phyloP scores from a whole-genome alignment of 2,888 invertebrate genomes.

The Quadroppia sp. region DNA sequence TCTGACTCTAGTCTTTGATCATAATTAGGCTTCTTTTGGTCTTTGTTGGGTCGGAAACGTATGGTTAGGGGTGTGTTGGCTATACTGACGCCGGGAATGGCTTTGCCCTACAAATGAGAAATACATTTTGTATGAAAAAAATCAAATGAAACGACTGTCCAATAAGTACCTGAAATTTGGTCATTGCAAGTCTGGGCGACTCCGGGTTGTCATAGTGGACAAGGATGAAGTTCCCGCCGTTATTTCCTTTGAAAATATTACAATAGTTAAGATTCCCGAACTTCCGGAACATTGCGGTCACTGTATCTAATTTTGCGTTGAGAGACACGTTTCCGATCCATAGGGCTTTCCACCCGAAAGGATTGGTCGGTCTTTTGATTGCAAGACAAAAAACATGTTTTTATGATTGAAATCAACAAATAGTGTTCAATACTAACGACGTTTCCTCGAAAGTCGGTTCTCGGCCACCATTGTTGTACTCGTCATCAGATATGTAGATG shows the following conservation, averaged over 20 bases:
- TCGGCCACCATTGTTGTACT: conserved; percentile 48
- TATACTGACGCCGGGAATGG: conserved; percentile 32
- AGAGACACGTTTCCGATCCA: conserved; percentile 58
- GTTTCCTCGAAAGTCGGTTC: conserved; percentile 51
- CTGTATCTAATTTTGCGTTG: conserved; percentile 54
- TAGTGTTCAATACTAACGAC: conserved; percentile 51
- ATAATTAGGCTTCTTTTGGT: conserved; percentile 34
- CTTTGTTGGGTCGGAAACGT: conserved; percentile 38
- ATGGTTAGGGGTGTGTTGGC: conserved; percentile 33
- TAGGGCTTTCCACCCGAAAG: conserved; percentile 56
- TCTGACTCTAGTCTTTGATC: conserved; percentile 43
- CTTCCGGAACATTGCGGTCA: conserved; percentile 55
- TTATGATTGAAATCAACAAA: background rate
- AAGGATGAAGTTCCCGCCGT: conserved; percentile 35
- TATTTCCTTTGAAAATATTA: conserved; percentile 39
- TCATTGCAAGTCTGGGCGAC: conserved; percentile 35
- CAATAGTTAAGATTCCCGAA: conserved; percentile 46
- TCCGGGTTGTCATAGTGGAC: conserved; percentile 40
- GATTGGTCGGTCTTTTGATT: conserved; percentile 56
- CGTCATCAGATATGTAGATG: conserved; percentile 54
- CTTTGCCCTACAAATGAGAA: conserved; percentile 33
- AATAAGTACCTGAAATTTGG: conserved; percentile 35
- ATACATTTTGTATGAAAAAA: background rate
- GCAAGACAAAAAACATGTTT: too few relatives aligned
- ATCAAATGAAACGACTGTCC: background rate